Percentiles rank a stretch among this genome's conserved stretches.
These are phyloP conservation scores for Tetramorium simillimum DNA, from an alignment of 1,140 invertebrate species.

Conservation along the genomic window DNA sequence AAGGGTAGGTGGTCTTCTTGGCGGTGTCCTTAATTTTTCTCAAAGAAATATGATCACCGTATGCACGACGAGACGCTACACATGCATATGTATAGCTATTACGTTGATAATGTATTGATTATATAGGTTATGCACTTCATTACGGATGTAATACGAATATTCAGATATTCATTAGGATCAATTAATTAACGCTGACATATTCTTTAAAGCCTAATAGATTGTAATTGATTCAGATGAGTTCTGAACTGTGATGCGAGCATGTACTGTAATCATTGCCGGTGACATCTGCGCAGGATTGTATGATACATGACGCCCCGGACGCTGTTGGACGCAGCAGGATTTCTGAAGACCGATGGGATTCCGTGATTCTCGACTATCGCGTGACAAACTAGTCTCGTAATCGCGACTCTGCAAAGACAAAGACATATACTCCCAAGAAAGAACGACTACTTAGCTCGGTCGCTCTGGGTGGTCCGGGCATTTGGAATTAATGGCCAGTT, in stretches of 20 bases:
- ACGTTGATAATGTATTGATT: neutral
- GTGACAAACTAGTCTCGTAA: constrained; percentile 67
- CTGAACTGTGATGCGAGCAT: constrained; percentile 19
- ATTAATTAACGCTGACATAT: constrained; percentile 27
- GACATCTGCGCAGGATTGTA: constrained; percentile 41
- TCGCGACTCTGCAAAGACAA: constrained; percentile 57
- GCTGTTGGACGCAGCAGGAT: constrained; percentile 18
- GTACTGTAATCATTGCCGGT: constrained; percentile 25
- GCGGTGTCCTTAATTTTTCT: too few relatives aligned
- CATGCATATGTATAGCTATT: neutral
- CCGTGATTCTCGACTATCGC: constrained; percentile 62
- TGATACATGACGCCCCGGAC: constrained; percentile 24
- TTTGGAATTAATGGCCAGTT: constrained; percentile 56
- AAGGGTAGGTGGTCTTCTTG: too few relatives aligned
- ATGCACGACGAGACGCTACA: neutral
- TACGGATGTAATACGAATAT: neutral
- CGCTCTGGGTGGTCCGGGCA: constrained; percentile 6
- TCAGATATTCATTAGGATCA: neutral
- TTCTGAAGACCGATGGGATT: constrained; percentile 56
- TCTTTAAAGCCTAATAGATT: constrained; percentile 20
- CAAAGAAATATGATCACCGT: too few relatives aligned
- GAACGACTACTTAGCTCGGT: constrained; percentile 61
- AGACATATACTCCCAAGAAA: constrained; percentile 53
- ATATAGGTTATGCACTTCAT: neutral
- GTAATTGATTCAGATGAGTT: constrained; percentile 23